Percentiles rank a stretch among this genome's conserved stretches.
Evolutionary conservation across 2,888 invertebrate genomes (phyloP).

Genomic region (Diploptera punctata): DNA sequence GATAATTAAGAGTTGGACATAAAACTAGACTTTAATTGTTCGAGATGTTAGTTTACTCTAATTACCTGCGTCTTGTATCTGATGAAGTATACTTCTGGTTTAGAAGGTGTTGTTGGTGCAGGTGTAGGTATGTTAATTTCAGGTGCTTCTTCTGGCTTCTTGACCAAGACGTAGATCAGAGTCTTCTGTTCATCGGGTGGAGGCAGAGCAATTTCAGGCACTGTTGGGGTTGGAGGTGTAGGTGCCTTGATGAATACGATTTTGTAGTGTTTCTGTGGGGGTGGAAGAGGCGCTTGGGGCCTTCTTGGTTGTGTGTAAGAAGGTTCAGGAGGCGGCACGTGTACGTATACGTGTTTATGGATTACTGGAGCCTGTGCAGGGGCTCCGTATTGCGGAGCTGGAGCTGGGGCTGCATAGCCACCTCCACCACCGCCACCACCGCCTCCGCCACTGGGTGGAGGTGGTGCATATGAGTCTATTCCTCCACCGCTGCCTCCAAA

Average conservation of each 20-base stretch:
- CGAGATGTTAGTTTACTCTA: no score
- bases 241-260: slow-evolving; percentile 82
- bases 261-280: slow-evolving; percentile 80
- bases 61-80: slow-evolving; percentile 84
- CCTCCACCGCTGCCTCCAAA: slow-evolving; percentile 49
- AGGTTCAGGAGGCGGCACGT: slow-evolving; percentile 84
- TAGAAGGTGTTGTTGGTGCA: slow-evolving; percentile 84
- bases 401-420: slow-evolving; percentile 59
- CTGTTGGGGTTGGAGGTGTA: slow-evolving; percentile 59
- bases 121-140: slow-evolving; percentile 80
- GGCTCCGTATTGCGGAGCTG: slow-evolving; percentile 59
- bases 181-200: slow-evolving; percentile 90
- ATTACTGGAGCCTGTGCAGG: slow-evolving; percentile 78
- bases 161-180: slow-evolving; percentile 85
- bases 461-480: slow-evolving; percentile 61
- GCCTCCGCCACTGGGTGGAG: slow-evolving; percentile 48
- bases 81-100: slow-evolving; percentile 91
- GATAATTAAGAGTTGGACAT: no score
- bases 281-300: slow-evolving; percentile 56
- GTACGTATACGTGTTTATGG: slow-evolving; percentile 91
- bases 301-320: slow-evolving; percentile 69
- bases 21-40: no score
- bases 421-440: slow-evolving; percentile 45
- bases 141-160: slow-evolving; percentile 86
- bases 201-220: slow-evolving; percentile 62